phyloP scores from a whole-genome alignment of 2,113 vertebrate genomes.

The Pampusana beccarii region DNA sequence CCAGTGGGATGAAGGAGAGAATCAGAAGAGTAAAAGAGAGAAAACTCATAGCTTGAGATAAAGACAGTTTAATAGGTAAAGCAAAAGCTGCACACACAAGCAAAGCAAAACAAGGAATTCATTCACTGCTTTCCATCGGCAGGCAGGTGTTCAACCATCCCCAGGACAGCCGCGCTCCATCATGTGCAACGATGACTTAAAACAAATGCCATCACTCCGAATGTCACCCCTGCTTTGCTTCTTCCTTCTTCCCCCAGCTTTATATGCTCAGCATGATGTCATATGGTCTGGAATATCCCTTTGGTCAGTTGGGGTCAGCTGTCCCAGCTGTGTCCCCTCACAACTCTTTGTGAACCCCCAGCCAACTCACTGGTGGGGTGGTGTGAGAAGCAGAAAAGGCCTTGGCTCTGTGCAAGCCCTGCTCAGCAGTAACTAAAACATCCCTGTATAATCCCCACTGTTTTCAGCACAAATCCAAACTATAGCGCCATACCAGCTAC shows the following conservation, averaged over 20 bases:
- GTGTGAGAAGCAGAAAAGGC: background rate
- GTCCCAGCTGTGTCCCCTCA: background rate
- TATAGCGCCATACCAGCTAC: background rate
- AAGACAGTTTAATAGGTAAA: background rate
- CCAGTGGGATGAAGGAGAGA: background rate
- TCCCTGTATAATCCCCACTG: background rate
- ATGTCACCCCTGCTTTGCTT: background rate
- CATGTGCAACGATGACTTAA: accelerated
- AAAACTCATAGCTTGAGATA: background rate
- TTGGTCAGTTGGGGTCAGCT: background rate
- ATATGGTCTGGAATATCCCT: background rate
- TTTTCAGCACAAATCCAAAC: background rate
- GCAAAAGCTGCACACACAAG: background rate
- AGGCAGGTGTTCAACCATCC: background rate
- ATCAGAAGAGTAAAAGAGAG: accelerated
- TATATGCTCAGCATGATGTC: background rate
- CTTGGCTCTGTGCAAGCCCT: background rate
- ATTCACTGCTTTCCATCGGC: background rate
- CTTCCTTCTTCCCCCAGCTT: background rate
- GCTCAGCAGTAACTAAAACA: background rate
- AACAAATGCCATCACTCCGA: background rate
- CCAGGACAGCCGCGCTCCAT: background rate
- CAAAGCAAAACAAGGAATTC: background rate
- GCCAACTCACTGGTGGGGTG: too few relatives aligned
- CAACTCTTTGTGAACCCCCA: background rate